A percentile compares a stretch with the other conserved stretches of the same genome.
Conservation (phyloP, 92 coral and sea anemone species). For the Zoanthus solanderi region DNA sequence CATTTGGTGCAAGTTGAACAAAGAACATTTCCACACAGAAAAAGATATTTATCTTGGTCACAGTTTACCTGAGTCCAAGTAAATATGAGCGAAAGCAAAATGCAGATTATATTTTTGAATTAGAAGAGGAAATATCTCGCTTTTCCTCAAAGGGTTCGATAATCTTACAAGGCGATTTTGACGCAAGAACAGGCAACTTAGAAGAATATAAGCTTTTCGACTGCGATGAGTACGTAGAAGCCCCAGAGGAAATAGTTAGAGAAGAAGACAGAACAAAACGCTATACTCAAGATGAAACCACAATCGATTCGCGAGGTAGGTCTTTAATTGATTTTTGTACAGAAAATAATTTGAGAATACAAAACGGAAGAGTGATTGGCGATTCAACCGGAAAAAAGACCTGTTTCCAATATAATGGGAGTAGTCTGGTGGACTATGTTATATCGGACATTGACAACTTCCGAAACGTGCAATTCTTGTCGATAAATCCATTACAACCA, state of each 20-base stretch:
- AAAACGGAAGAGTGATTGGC: neutral
- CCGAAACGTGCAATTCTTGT: constrained; percentile 8
- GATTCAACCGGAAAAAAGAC: constrained; percentile 2
- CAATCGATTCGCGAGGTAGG: constrained; percentile 1
- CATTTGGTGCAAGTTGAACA: constrained; percentile 26
- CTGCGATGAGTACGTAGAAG: neutral
- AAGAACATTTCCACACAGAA: neutral
- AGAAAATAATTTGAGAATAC: constrained; percentile 5
- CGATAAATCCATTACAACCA: constrained; percentile 12
- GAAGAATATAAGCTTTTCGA: neutral
- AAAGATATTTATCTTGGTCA: constrained; percentile 25
- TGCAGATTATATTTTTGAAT: neutral
- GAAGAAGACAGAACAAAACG: constrained; percentile 4
- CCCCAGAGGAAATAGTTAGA: neutral
- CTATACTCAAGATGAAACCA: neutral
- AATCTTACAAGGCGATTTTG: neutral
- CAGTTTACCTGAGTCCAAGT: constrained; percentile 18
- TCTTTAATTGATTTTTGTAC: neutral
- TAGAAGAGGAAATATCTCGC: constrained; percentile 18
- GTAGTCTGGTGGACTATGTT: constrained; percentile 29
- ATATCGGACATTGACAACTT: constrained; percentile 3
- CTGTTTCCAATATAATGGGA: constrained; percentile 43
- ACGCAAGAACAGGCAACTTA: constrained; percentile 14
- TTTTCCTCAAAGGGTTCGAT: neutral
- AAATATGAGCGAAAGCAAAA: neutral